Evolutionary conservation across 2,888 invertebrate genomes (phyloP).

Genomic region (Plebejus anna): DNA sequence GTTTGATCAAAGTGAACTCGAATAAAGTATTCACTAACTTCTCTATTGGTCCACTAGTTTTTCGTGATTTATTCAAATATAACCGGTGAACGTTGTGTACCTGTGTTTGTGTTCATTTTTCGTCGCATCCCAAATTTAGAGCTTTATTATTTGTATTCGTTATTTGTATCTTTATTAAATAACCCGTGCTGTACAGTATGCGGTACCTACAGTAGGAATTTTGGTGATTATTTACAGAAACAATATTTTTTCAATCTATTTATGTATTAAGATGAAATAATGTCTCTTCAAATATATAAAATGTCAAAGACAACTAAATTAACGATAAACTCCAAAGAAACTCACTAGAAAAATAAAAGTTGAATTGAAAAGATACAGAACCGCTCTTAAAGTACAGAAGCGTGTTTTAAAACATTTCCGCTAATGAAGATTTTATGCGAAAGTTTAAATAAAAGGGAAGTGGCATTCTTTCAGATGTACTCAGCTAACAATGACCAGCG

Average conservation of each 20-base stretch:
- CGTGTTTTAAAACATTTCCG: constrained; percentile 37
- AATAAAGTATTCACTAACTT: constrained; percentile 25
- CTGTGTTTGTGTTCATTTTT: neutral
- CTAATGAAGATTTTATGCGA: constrained; percentile 44
- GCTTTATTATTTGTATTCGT: neutral
- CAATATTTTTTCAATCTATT: too few species aligned
- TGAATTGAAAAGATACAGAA: constrained; percentile 25
- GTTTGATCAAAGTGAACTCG: constrained; percentile 25
- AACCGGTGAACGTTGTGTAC: neutral
- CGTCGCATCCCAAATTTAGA: neutral
- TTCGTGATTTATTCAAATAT: constrained; percentile 14
- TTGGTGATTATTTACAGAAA: too few species aligned
- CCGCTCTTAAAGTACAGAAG: constrained; percentile 26
- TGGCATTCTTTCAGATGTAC: constrained; percentile 34
- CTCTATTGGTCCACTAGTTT: neutral
- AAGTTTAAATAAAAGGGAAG: constrained; percentile 40
- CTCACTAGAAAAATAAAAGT: constrained; percentile 12
- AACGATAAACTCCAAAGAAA: neutral
- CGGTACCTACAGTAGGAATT: too few species aligned
- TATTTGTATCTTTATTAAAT: too few species aligned
- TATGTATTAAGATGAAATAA: too few species aligned
- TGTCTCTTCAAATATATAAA: too few species aligned
- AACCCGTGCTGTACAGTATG: too few species aligned
- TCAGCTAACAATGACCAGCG: constrained; percentile 39
- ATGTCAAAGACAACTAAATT: neutral